Evolutionary conservation across 2,113 vertebrate genomes (phyloP).

Genomic region (Campylorhamphus procurvoides): DNA sequence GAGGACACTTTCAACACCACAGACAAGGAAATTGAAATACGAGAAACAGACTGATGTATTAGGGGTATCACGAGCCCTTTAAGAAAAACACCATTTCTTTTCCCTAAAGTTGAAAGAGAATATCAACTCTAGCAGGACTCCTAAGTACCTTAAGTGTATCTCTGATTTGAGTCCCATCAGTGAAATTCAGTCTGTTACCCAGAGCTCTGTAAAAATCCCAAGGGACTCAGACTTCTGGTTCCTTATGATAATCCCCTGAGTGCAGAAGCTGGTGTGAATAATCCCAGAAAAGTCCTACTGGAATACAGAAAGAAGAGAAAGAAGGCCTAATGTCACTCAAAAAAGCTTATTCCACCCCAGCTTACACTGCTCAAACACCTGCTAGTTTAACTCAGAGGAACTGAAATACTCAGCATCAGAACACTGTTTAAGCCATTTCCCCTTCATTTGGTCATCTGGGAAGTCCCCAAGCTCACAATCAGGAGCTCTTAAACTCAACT

Average conservation of each 20-base stretch:
- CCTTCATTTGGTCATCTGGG: background rate
- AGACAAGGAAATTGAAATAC: background rate
- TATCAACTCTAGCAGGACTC: slow-evolving; percentile 20
- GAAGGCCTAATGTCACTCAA: background rate
- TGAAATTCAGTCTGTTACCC: slow-evolving; percentile 22
- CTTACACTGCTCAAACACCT: background rate
- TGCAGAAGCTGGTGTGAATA: background rate
- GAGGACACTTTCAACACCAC: background rate
- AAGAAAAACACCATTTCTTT: background rate
- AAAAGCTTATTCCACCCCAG: background rate
- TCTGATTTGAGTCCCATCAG: slow-evolving; percentile 48
- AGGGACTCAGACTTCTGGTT: slow-evolving; percentile 13
- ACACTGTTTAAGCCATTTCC: background rate
- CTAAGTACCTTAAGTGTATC: slow-evolving; percentile 23
- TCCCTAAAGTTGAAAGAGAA: background rate
- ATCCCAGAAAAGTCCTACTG: background rate
- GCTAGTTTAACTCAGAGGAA: background rate
- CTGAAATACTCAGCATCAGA: background rate
- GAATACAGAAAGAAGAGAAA: slow-evolving; percentile 34
- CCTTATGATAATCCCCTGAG: slow-evolving; percentile 8
- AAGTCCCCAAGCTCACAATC: background rate
- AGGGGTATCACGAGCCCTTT: background rate
- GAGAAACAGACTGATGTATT: background rate
- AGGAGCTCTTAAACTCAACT: background rate
- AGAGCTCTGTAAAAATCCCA: background rate